Percentiles rank a stretch among this genome's conserved stretches.
Evolutionary conservation across 1,140 invertebrate genomes (phyloP).

Genomic region (Drosophila quadrilineata): DNA sequence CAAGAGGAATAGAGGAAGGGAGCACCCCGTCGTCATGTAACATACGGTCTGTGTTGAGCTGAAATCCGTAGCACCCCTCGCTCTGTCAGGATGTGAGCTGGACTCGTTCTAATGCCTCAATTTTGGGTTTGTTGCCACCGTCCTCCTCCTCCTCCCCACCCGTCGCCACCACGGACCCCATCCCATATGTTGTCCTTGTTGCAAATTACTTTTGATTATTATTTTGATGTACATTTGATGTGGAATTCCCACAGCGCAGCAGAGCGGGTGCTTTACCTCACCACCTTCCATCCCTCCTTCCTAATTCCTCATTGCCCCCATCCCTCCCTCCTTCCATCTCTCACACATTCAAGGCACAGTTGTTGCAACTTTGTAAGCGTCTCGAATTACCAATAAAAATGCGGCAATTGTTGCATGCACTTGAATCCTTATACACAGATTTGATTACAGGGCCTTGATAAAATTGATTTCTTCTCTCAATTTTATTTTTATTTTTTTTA

Average conservation of each 20-base stretch:
- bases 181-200: conserved; percentile 37
- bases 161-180: too few relatives aligned
- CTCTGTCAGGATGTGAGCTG: conserved; percentile 4
- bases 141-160: too few relatives aligned
- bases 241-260: conserved; percentile 55
- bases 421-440: conserved; percentile 39
- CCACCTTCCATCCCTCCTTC: neutral
- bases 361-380: conserved; percentile 55
- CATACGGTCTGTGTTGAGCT: conserved; percentile 57
- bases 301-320: neutral
- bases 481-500: conserved; percentile 6
- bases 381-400: conserved; percentile 60
- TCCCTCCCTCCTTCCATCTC: neutral
- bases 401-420: conserved; percentile 46
- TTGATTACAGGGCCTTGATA: conserved; percentile 53
- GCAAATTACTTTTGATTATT: conserved; percentile 76
- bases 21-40: conserved; percentile 60
- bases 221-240: conserved; percentile 72
- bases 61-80: conserved; percentile 1
- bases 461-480: conserved; percentile 28
- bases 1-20: neutral
- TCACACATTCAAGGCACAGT: neutral
- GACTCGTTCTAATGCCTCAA: conserved; percentile 30
- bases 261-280: neutral
- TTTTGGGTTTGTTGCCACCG: conserved; percentile 17